Conservation (phyloP, 2,888 invertebrate genomes). For the Nomada goodeniana region DNA sequence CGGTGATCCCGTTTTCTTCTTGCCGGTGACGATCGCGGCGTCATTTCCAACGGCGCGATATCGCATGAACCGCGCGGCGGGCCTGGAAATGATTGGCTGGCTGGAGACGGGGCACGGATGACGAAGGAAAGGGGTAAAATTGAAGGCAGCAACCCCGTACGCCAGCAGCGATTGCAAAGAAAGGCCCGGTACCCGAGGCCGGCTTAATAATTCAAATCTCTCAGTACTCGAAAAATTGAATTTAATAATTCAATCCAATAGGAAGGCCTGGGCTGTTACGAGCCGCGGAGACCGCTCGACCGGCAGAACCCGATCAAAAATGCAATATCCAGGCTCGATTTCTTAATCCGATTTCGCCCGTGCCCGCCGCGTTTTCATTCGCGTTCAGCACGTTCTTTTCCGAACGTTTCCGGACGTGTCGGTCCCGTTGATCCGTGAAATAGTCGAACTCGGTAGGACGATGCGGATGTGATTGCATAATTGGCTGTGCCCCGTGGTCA, state of each 20-base stretch:
- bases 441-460: background rate
- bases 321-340: slow-evolving; percentile 83
- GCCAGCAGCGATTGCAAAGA: slow-evolving; percentile 69
- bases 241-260: slow-evolving; percentile 84
- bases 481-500: background rate
- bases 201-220: slow-evolving; percentile 83
- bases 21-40: slow-evolving; percentile 6
- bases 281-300: slow-evolving; percentile 68
- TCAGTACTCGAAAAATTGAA: slow-evolving; percentile 85
- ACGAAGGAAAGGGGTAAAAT: background rate
- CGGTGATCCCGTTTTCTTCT: slow-evolving; percentile 8
- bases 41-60: slow-evolving; percentile 56
- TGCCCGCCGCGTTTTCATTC: slow-evolving; percentile 63
- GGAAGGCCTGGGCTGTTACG: slow-evolving; percentile 78
- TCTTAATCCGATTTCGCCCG: slow-evolving; percentile 82
- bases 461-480: background rate
- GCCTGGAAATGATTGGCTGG: slow-evolving; percentile 21
- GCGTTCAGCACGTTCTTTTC: slow-evolving; percentile 28
- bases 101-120: background rate
- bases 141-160: slow-evolving; percentile 25
- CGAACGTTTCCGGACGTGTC: background rate
- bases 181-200: slow-evolving; percentile 73
- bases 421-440: slow-evolving; percentile 14
- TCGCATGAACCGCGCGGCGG: slow-evolving; percentile 46
- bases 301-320: slow-evolving; percentile 81